Evolutionary conservation across 1,140 invertebrate species (phyloP), one percentile per base, ranked within the genome.

Genomic region (Macrotrachela quadricornifera): DNA sequence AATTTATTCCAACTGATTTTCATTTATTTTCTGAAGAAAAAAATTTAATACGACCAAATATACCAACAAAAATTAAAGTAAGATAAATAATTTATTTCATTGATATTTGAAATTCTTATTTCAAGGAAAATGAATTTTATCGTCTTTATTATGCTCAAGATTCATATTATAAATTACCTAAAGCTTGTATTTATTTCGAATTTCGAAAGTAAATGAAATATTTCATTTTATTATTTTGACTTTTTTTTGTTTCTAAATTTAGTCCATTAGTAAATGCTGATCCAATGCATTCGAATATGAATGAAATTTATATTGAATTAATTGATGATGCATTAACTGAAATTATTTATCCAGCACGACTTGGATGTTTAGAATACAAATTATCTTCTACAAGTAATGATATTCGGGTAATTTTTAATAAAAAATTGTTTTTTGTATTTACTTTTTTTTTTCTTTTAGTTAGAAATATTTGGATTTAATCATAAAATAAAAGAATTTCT

Each of bases 231-330:
- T 37, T 56, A 16, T 16, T 50, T 50, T n/a, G 16, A 57, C 61
- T 46, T 54, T 63, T 57, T 59, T 46, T 54, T n/a, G n/a, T n/a
- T n/a, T 73, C 36, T 54, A 21, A 71, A 51, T 62, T 40, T 66
- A 91, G 85, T 65, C 85, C 87, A 0, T 66, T 88, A 45, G 80
- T 82, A 1, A 85, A 85, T 69, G 63, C 80, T 54, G 85, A 92
- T 71, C 88, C 91, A 0, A 59, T 81, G 0, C 80, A 78, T 69
- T 79, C 77, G 56, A 85, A 84, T 69, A 72, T 91, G 63, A 81
- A 80, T 9, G 77, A 79, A 47, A 75, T 96, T 71, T 85, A 85
- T 73, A 77, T 82, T 4, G 72, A 79, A 59, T 70, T 91, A 46
- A 77, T 92, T 50, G 64, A 66, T 41, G 90, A 95, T 73, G 75